Percentiles rank a stretch among this genome's conserved stretches.
These are phyloP conservation scores for Frankliniella intonsa DNA, from an alignment of 2,888 invertebrate genomes.

Conservation along the genomic window DNA sequence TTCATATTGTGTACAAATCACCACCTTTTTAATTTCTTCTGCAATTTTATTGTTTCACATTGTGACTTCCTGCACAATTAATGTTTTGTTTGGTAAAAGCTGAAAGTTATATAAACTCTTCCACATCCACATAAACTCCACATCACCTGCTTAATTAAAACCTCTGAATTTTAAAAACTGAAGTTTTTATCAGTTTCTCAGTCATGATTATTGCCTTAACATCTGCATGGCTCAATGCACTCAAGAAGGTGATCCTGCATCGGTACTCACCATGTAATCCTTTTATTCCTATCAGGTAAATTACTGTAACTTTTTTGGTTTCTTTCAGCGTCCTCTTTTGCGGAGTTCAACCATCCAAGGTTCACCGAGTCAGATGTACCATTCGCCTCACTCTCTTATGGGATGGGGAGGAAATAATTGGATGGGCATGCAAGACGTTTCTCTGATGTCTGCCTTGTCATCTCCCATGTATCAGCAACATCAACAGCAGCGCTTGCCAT, in stretches of 20 bases:
- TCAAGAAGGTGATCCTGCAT: not conserved
- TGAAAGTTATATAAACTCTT: too few relatives aligned
- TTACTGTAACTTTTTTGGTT: not conserved
- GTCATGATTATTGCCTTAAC: too few relatives aligned
- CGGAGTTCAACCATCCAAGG: slow-evolving; percentile 28
- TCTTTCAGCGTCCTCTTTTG: slow-evolving; percentile 28
- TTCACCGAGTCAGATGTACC: slow-evolving; percentile 28
- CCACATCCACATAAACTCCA: too few relatives aligned
- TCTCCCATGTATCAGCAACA: not conserved
- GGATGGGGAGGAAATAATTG: slow-evolving; percentile 8
- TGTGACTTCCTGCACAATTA: too few relatives aligned
- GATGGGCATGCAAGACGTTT: slow-evolving; percentile 3
- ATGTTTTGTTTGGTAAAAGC: too few relatives aligned
- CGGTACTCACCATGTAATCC: not conserved
- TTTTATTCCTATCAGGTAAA: not conserved
- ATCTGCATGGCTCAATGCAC: slow-evolving; percentile 19
- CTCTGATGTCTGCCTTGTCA: slow-evolving; percentile 8
- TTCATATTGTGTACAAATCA: too few relatives aligned
- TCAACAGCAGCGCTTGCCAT: not conserved
- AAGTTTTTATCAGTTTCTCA: too few relatives aligned
- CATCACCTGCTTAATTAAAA: too few relatives aligned
- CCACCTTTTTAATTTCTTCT: too few relatives aligned
- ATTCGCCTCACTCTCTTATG: slow-evolving; percentile 14
- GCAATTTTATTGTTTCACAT: too few relatives aligned
- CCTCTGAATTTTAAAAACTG: too few relatives aligned